Evolutionary conservation across 92 coral and sea anemone genomes (phyloP), one percentile per base, ranked within the genome.

Genomic region (Montipora capitata): DNA sequence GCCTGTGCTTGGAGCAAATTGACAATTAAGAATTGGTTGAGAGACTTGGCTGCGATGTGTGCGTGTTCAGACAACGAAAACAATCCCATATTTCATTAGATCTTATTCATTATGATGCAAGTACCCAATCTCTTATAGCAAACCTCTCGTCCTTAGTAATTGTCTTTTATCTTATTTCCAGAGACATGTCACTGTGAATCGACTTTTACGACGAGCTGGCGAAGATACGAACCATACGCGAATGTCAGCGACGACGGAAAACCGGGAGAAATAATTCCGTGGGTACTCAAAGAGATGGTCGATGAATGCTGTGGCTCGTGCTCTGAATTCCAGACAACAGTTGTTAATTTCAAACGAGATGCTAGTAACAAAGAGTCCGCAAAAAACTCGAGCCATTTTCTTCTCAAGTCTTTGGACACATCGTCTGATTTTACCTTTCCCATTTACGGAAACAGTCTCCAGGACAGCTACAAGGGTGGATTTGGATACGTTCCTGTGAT

Each of bases 341-440:
- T 10, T 7, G 51, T 88, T 4, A 83, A 88, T 40, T 81, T 88
- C 41, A 69, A 58, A 66, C 7, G 1, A 18, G 61, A 88, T 40
- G 92, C 88, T 74, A 62, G 16, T 4, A 6, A 40, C 5, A 3
- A 74, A 14, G 1, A 66, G 51, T 72, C 88, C 11, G 11, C 15
- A 15, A 67, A 45, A 12, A 56, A 77, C n/a, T 14, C 84, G 2
- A 44, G 85, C 85, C 87, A 63, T 9, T 85, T 85, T 69, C 81
- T 95, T 39, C 51, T 91, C 2, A 76, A 62, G 13, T 49, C 68
- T 9, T 78, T 95, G 67, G 93, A 93, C 56, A 90, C 91, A 9
- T 3, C 11, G 11, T 91, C 98, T 7, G 98, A 95, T 74, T 89
- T 95, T 54, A 91, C 90, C 16, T 95, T 95, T 54, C 98, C 98